Conservation (phyloP, 2,113 vertebrate genomes). For the Hyperopisus bebe region DNA sequence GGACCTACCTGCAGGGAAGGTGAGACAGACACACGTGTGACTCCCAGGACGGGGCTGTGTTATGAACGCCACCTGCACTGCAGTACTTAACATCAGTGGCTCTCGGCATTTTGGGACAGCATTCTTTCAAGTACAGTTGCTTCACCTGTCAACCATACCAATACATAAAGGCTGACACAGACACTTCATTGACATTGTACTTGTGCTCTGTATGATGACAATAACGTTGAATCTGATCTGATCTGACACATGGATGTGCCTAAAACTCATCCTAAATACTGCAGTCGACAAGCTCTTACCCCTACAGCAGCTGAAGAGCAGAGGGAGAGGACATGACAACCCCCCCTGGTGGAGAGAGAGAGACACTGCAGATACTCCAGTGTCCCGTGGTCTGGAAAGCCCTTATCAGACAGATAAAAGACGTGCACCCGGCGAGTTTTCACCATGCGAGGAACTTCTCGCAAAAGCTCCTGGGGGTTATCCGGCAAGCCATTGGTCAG, state of each 20-base stretch:
- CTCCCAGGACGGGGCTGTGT: conserved; percentile 4
- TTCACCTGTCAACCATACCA: conserved; percentile 33
- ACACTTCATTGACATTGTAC: not conserved
- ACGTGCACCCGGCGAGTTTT: conserved; percentile 39
- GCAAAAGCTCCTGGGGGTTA: conserved; percentile 35
- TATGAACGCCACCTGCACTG: conserved; percentile 35
- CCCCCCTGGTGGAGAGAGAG: conserved; percentile 44
- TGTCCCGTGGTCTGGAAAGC: conserved; percentile 23
- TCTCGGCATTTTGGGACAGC: not conserved
- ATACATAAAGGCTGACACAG: not conserved
- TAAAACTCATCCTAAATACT: not conserved
- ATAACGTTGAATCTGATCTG: not conserved
- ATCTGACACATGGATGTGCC: not conserved
- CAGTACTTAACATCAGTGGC: conserved; percentile 39
- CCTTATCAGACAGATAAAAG: conserved; percentile 44
- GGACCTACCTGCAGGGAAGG: not conserved
- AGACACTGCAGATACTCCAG: conserved; percentile 47
- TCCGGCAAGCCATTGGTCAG: conserved; percentile 43
- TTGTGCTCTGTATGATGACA: not conserved
- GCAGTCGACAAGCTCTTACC: conserved; percentile 28
- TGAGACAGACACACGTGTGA: conserved; percentile 5
- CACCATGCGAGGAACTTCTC: conserved; percentile 35
- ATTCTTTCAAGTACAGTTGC: conserved; percentile 34
- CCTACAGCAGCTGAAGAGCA: conserved; percentile 31
- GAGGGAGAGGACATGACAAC: conserved; percentile 44